Percentiles rank a stretch among this genome's conserved stretches.
Conservation (phyloP, 2,888 invertebrate genomes). For the Zaprionus lineosus region DNA sequence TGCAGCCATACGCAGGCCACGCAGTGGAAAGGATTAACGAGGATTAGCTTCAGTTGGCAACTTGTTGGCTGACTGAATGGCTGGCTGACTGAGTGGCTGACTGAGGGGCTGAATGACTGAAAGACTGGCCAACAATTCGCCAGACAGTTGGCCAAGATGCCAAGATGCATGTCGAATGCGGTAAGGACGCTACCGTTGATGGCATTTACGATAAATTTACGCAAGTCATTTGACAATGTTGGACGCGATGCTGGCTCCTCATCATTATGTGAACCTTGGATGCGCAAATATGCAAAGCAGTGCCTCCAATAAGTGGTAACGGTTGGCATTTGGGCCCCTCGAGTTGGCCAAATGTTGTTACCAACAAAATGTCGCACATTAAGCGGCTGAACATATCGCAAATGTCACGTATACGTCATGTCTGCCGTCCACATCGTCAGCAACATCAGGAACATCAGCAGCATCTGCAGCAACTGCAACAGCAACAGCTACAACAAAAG, state of each 20-base stretch:
- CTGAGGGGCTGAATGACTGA: slow-evolving; percentile 8
- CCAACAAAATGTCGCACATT: slow-evolving; percentile 75
- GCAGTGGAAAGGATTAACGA: slow-evolving; percentile 67
- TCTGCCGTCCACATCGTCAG: slow-evolving; percentile 43
- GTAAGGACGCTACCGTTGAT: slow-evolving; percentile 63
- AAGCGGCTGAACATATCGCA: slow-evolving; percentile 71
- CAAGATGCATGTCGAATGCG: slow-evolving; percentile 54
- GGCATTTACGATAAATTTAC: slow-evolving; percentile 81
- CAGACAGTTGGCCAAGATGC: slow-evolving; percentile 32
- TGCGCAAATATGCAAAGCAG: slow-evolving; percentile 61
- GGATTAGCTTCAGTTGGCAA: slow-evolving; percentile 60
- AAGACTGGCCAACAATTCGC: slow-evolving; percentile 15
- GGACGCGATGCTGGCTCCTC: slow-evolving; percentile 35
- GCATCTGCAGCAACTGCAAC: neutral
- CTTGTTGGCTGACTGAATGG: slow-evolving; percentile 10
- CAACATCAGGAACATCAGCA: slow-evolving; percentile 20
- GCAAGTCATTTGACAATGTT: slow-evolving; percentile 79
- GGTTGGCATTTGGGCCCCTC: slow-evolving; percentile 48
- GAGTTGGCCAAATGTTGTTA: slow-evolving; percentile 49
- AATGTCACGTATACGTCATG: slow-evolving; percentile 77
- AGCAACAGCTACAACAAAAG: slow-evolving; percentile 2
- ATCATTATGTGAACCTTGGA: slow-evolving; percentile 65
- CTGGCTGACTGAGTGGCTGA: slow-evolving; percentile 22
- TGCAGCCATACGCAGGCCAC: slow-evolving; percentile 31
- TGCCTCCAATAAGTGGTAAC: slow-evolving; percentile 26